Evolutionary conservation across 1,140 invertebrate species (phyloP).

Genomic region (Pseudomyrmex dendroicus): DNA sequence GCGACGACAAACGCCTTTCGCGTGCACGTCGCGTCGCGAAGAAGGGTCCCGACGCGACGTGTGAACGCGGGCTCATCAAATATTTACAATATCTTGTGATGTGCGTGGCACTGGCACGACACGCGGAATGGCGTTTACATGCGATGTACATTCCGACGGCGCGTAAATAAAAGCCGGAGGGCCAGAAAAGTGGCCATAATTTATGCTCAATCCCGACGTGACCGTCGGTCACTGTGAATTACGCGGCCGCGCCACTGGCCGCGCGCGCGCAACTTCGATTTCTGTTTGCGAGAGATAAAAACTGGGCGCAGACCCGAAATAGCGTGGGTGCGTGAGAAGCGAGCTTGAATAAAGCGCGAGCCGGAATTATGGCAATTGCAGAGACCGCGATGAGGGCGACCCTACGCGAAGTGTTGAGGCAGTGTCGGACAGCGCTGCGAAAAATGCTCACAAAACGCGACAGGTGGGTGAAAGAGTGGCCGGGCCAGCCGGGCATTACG

Average conservation of each 20-base stretch:
- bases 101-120: not conserved
- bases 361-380: constrained; percentile 62
- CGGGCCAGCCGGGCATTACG: constrained; percentile 90
- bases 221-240: constrained; percentile 28
- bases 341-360: constrained; percentile 2
- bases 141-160: not conserved
- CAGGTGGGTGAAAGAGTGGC: constrained; percentile 90
- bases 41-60: constrained; percentile 46
- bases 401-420: constrained; percentile 85
- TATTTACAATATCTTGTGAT: constrained; percentile 45
- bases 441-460: constrained; percentile 89
- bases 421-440: constrained; percentile 87
- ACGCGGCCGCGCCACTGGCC: not conserved
- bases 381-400: constrained; percentile 88
- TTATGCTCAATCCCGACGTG: constrained; percentile 50
- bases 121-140: constrained; percentile 30
- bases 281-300: constrained; percentile 56
- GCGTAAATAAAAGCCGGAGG: constrained; percentile 48
- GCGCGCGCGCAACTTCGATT: constrained; percentile 43
- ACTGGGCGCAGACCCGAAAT: constrained; percentile 16
- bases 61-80: constrained; percentile 45
- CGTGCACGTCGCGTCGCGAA: constrained; percentile 14
- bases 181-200: constrained; percentile 55
- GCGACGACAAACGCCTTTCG: constrained; percentile 30
- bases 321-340: not conserved